Conservation (phyloP, 2,797 vertebrate genomes). For the Hephaestus fuliginosus region DNA sequence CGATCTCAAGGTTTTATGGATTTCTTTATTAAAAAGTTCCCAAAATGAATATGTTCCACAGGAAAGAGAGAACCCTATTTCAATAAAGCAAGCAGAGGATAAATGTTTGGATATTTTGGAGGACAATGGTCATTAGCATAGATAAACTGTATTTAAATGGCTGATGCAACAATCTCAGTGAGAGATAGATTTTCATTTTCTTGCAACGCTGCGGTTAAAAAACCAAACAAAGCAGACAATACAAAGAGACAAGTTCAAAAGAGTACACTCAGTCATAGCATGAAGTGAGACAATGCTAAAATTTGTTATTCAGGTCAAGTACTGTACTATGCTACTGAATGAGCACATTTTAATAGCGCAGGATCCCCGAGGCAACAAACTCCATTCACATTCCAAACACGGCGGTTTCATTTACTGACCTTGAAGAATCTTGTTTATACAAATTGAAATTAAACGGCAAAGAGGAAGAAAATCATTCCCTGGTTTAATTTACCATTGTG, state of each 20-base stretch:
- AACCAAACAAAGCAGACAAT: conserved; percentile 22
- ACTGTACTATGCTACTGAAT: conserved; percentile 70
- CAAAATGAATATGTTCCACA: background rate
- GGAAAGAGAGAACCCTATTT: conserved; percentile 4
- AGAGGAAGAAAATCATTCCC: conserved; percentile 72
- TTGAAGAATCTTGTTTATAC: conserved; percentile 83
- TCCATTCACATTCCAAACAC: conserved; percentile 78
- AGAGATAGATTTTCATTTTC: conserved; percentile 6
- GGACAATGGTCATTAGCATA: conserved; percentile 6
- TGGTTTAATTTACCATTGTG: conserved; percentile 70
- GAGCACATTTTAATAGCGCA: conserved; percentile 80
- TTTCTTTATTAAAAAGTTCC: background rate
- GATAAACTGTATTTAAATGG: conserved; percentile 31
- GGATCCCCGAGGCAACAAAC: conserved; percentile 74
- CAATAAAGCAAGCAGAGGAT: background rate
- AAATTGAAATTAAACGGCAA: conserved; percentile 80
- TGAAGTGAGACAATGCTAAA: conserved; percentile 57
- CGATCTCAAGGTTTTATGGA: background rate
- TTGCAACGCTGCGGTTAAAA: conserved; percentile 9
- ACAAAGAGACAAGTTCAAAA: conserved; percentile 50
- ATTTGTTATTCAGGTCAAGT: conserved; percentile 83
- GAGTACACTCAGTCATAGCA: conserved; percentile 43
- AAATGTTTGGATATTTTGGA: conserved; percentile 7
- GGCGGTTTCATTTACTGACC: conserved; percentile 78
- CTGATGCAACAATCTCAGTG: conserved; percentile 28